phyloP scores from a whole-genome alignment of 2,888 invertebrate species.

The Trichacis sp. region DNA sequence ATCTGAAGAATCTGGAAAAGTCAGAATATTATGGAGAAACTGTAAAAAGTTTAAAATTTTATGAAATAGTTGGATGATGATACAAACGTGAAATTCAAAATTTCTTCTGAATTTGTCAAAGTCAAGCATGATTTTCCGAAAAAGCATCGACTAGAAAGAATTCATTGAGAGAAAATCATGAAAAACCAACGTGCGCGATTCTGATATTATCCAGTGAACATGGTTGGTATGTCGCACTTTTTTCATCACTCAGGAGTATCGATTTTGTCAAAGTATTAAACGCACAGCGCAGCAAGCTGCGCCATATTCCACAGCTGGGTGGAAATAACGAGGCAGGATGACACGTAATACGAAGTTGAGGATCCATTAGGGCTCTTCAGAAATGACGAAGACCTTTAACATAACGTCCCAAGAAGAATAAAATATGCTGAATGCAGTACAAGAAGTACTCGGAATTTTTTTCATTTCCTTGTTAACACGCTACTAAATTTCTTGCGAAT shows the following conservation, averaged over 20 bases:
- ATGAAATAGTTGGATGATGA: too few species aligned
- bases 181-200: not conserved
- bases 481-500: too few species aligned
- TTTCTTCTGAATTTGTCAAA: not conserved
- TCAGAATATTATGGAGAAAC: too few species aligned
- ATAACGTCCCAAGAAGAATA: not conserved
- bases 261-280: conserved; percentile 13
- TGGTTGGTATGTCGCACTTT: not conserved
- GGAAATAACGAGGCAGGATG: conserved; percentile 15
- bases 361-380: conserved; percentile 8
- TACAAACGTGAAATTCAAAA: not conserved
- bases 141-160: too few species aligned
- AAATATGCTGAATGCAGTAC: not conserved
- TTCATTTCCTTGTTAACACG: too few species aligned
- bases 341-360: conserved; percentile 11
- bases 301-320: not conserved
- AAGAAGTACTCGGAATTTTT: not conserved
- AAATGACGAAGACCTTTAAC: conserved; percentile 6
- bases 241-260: conserved; percentile 10
- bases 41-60: too few species aligned
- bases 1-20: too few species aligned
- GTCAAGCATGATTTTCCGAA: too few species aligned
- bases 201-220: not conserved
- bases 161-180: not conserved
- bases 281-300: not conserved